Percentiles rank a stretch among this genome's conserved stretches.
Evolutionary conservation across 2,113 vertebrate species (phyloP).

Genomic region (Daphoenositta chrysoptera): DNA sequence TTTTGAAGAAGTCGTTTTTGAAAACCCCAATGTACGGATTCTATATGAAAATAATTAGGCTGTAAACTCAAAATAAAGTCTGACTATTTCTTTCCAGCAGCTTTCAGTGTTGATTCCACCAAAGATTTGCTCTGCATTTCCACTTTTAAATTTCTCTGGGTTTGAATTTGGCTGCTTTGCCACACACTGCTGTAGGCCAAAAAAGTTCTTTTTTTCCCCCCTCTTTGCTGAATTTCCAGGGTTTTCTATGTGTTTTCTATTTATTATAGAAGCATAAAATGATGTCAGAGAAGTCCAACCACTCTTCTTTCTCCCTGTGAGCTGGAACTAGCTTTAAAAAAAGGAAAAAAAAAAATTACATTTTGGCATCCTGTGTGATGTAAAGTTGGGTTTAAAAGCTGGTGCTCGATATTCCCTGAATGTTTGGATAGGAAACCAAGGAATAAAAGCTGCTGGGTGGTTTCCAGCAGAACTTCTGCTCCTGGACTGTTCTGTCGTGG

Average conservation of each 20-base stretch:
- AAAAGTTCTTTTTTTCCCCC: background rate
- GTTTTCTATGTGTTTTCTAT: conserved; percentile 11
- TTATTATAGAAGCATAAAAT: background rate
- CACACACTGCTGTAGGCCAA: background rate
- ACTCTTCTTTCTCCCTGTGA: background rate
- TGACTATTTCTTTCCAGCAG: conserved; percentile 40
- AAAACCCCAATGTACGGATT: background rate
- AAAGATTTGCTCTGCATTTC: conserved; percentile 37
- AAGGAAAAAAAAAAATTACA: accelerated
- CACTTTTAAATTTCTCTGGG: conserved; percentile 22
- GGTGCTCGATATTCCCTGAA: background rate
- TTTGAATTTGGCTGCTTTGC: conserved; percentile 40
- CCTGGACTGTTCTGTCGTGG: background rate
- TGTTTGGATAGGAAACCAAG: accelerated
- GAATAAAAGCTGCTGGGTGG: accelerated
- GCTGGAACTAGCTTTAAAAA: background rate
- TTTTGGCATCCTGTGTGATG: background rate
- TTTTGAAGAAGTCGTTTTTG: background rate
- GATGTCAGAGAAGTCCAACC: background rate
- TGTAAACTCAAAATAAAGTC: conserved; percentile 42
- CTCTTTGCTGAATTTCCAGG: conserved; percentile 13
- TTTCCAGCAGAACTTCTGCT: background rate
- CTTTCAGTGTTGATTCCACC: background rate
- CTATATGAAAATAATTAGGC: conserved; percentile 29
- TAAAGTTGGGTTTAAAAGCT: background rate